These are phyloP conservation scores for Montifringilla adamsi DNA, from an alignment of 2,113 vertebrate genomes.

Conservation along the genomic window DNA sequence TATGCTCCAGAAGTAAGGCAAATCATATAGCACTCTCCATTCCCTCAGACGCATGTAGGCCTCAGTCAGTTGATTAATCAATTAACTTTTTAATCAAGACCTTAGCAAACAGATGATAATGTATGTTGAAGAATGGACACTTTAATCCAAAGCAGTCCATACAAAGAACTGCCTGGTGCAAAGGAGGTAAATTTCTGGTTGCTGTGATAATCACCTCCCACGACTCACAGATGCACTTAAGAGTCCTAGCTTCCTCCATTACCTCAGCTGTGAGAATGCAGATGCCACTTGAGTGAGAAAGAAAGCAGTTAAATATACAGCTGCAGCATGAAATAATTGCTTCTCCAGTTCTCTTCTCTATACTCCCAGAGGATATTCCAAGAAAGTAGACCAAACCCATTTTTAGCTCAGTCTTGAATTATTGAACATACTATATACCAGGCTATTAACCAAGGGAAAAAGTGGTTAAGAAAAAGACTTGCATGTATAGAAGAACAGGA, in stretches of 20 bases:
- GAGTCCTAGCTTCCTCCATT: background rate
- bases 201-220: background rate
- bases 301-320: slow-evolving; percentile 26
- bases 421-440: slow-evolving; percentile 27
- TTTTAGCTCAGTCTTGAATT: slow-evolving; percentile 67
- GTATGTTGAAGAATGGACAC: background rate
- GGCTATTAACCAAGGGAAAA: slow-evolving; percentile 45
- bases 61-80: background rate
- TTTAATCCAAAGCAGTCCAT: background rate
- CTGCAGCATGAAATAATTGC: slow-evolving; percentile 37
- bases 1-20: background rate
- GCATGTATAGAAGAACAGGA: background rate
- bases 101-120: background rate
- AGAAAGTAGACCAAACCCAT: slow-evolving; percentile 53
- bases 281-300: background rate
- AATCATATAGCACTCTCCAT: background rate
- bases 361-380: slow-evolving; percentile 35
- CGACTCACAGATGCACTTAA: background rate
- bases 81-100: background rate
- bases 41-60: background rate
- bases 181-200: background rate
- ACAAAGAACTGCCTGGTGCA: background rate
- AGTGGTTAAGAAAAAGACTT: slow-evolving; percentile 35
- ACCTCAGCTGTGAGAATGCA: slow-evolving; percentile 17
- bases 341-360: slow-evolving; percentile 16